Evolutionary conservation across 2,797 vertebrate species (phyloP).

Genomic region (Hafferia zeledoni): DNA sequence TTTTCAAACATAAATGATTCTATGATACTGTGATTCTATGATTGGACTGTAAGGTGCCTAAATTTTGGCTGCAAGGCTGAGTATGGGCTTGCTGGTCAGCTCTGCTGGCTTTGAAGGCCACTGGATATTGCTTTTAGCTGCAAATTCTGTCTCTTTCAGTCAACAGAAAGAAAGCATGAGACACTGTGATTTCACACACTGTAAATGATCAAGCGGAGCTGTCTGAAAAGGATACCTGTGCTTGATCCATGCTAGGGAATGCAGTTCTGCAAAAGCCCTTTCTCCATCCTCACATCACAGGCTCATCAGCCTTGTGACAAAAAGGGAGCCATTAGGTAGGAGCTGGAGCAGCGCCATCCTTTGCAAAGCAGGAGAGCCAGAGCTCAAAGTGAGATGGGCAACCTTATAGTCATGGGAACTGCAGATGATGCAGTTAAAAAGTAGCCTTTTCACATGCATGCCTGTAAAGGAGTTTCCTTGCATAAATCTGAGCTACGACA

Average conservation of each 20-base stretch:
- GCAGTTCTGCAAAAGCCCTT: not conserved
- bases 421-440: not conserved
- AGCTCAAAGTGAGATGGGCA: not conserved
- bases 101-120: not conserved
- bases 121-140: not conserved
- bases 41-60: not conserved
- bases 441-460: not conserved
- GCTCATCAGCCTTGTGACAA: not conserved
- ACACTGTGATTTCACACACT: not conserved
- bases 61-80: not conserved
- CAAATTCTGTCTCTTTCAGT: not conserved
- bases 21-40: not conserved
- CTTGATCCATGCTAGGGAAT: not conserved
- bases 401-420: fast-evolving
- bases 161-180: not conserved
- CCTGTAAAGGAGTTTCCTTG: not conserved
- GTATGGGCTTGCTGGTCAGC: not conserved
- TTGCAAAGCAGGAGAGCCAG: not conserved
- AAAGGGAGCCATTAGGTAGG: not conserved
- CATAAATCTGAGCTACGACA: not conserved
- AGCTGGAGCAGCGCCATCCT: not conserved
- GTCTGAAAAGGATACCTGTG: not conserved
- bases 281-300: fast-evolving
- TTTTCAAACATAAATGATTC: not conserved
- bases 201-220: not conserved